phyloP scores from a whole-genome alignment of 2,113 vertebrate genomes.

The Pteropus alecto region DNA sequence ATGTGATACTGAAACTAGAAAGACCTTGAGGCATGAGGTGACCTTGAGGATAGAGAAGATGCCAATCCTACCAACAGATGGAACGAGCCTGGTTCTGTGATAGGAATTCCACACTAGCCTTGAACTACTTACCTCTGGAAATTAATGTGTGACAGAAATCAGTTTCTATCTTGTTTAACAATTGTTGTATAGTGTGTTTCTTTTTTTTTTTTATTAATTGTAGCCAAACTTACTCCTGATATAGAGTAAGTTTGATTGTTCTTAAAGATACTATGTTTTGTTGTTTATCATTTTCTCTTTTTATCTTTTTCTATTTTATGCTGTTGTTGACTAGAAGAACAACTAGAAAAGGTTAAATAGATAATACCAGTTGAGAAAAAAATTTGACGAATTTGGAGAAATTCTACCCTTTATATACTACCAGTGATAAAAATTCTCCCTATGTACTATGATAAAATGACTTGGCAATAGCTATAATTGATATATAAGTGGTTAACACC shows the following conservation, averaged over 20 bases:
- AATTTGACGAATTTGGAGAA: not conserved
- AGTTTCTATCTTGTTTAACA: not conserved
- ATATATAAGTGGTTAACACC: not conserved
- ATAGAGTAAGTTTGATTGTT: not conserved
- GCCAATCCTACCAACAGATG: not conserved
- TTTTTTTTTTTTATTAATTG: not conserved
- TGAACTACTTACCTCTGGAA: not conserved
- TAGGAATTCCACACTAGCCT: not conserved
- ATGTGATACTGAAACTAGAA: not conserved
- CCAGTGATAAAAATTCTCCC: not conserved
- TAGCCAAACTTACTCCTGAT: not conserved
- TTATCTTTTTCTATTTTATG: not conserved
- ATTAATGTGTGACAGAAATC: not conserved
- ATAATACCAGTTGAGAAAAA: not conserved
- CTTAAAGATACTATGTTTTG: not conserved
- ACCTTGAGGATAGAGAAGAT: not conserved
- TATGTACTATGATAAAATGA: not conserved
- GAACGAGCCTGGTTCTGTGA: not conserved
- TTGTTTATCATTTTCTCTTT: not conserved
- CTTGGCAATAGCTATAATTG: not conserved
- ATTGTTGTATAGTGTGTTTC: not conserved
- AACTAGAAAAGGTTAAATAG: not conserved
- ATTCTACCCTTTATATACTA: not conserved
- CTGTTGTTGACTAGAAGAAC: not conserved
- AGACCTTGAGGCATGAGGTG: not conserved